Base-by-base conservation (phyloP, 2,888 invertebrate genomes). In the Rhamnusium bicolor region DNA sequence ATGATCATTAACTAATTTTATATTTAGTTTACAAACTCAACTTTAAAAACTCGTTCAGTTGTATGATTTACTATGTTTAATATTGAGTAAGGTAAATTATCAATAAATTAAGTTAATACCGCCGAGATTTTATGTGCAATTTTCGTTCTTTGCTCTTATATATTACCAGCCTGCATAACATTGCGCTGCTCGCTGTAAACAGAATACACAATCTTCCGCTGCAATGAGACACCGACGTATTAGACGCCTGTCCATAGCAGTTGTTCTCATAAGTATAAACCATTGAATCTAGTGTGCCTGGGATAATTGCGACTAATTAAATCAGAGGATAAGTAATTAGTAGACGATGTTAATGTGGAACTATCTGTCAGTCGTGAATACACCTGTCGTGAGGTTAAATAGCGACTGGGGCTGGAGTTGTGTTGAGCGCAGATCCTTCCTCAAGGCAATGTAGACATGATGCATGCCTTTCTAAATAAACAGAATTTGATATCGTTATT, bases 241-340 rank as follows among this genome's bases (percentile, higher is more conserved):
- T 58, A 14, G 24, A 58, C 19, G 19, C 63, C 71, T 65, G 63
- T 65, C 71, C 65, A 49, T 27, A 29, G 47, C 62, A 71, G 65
- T 49, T 56, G 53, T 53, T 58, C 66, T 71, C 56, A 47, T 49
- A 58, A 66, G 46, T 47, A 69, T 53, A 24, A 61, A 14, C 60
- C 58, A 70, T 63, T 51, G 27, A 54, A 67, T 56, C 56, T 74
- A 73, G 76, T 78, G 77, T 72, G 78, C 69, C 69, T 74, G 70
- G 75, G 81, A 83, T 83, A 82, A 83, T 82, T 83, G 80, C 79
- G 78, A 75, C 79, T 83, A 81, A 83, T 83, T 83, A 83, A 81
- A 83, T 81, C 80, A 78, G 79, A 80, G 77, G 75, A 80, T 80
- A 76, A 71, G 83, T 78, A 81, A 82, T 83, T 82, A 82, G 81